These are phyloP conservation scores for Coranthus polyacanthus DNA, from an alignment of 2,797 vertebrate genomes.

Conservation along the genomic window DNA sequence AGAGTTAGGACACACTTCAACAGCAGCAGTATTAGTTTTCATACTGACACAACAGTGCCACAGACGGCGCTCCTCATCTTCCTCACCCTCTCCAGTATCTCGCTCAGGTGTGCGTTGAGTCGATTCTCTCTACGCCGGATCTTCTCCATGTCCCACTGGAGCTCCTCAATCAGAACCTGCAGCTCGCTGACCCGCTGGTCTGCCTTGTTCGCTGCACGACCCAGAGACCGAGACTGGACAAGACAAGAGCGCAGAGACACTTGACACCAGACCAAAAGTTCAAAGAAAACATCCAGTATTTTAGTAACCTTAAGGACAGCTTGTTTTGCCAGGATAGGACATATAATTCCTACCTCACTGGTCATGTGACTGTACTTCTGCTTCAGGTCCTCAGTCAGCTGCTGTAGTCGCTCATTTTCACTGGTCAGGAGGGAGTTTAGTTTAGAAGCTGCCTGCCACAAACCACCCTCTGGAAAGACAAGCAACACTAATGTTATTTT, in stretches of 20 bases:
- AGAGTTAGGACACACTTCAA: background rate
- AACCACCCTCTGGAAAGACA: slow-evolving; percentile 70
- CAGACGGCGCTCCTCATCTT: too few species aligned
- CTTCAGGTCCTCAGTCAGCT: slow-evolving; percentile 92
- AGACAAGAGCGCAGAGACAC: slow-evolving; percentile 12
- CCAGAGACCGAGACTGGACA: slow-evolving; percentile 86
- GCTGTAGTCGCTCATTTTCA: slow-evolving; percentile 91
- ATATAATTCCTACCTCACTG: slow-evolving; percentile 86
- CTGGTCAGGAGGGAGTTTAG: slow-evolving; percentile 88
- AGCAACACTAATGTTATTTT: background rate
- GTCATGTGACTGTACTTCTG: slow-evolving; percentile 95
- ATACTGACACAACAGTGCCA: background rate
- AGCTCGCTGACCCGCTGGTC: slow-evolving; percentile 93
- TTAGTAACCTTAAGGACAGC: background rate
- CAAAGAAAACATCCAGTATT: background rate
- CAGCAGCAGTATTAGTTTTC: background rate
- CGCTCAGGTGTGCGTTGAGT: slow-evolving; percentile 92
- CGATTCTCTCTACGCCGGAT: slow-evolving; percentile 95
- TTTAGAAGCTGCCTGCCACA: slow-evolving; percentile 75
- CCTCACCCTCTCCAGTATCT: slow-evolving; percentile 93
- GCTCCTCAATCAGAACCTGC: slow-evolving; percentile 93
- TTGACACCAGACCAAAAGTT: background rate
- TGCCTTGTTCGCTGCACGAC: slow-evolving; percentile 92
- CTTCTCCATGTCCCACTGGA: slow-evolving; percentile 99
- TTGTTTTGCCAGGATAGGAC: background rate